Evolutionary conservation across 2,888 invertebrate species (phyloP).

Genomic region (Ophraella communa): DNA sequence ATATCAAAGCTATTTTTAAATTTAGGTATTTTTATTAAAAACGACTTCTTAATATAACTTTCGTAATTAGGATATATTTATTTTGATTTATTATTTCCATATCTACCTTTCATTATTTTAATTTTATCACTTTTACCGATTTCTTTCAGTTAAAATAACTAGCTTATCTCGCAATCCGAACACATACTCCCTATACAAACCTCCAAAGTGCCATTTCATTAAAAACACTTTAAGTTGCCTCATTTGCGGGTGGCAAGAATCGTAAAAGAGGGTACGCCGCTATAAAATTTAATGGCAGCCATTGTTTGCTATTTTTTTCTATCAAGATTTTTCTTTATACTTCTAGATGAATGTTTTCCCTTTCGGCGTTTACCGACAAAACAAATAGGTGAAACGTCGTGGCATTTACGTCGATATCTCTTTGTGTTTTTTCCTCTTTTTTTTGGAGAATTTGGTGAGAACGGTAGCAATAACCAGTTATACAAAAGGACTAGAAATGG

Average conservation of each 20-base stretch:
- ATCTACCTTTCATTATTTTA: too few species aligned
- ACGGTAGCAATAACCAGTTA: slow-evolving; percentile 16
- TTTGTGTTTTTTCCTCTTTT: slow-evolving; percentile 14
- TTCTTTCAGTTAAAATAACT: too few species aligned
- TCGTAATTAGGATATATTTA: too few species aligned
- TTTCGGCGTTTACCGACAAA: slow-evolving; percentile 13
- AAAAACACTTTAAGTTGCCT: slow-evolving; percentile 15
- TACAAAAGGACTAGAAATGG: slow-evolving; percentile 24
- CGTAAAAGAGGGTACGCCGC: slow-evolving; percentile 14
- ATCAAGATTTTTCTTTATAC: slow-evolving; percentile 27
- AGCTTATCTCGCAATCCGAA: neutral
- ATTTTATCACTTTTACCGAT: too few species aligned
- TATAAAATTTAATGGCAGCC: slow-evolving; percentile 24
- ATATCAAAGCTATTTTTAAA: too few species aligned
- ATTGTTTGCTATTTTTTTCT: slow-evolving; percentile 26
- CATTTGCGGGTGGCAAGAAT: slow-evolving; percentile 23
- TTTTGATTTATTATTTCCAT: too few species aligned
- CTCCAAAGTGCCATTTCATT: slow-evolving; percentile 18
- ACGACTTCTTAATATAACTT: too few species aligned
- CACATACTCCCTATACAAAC: neutral
- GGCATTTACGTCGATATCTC: slow-evolving; percentile 21
- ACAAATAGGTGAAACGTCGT: slow-evolving; percentile 23
- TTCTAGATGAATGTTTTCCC: slow-evolving; percentile 22
- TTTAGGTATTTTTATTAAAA: too few species aligned
- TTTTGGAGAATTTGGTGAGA: slow-evolving; percentile 3